phyloP scores from a whole-genome alignment of 2,888 invertebrate genomes.

The Drosophila vallismaia region DNA sequence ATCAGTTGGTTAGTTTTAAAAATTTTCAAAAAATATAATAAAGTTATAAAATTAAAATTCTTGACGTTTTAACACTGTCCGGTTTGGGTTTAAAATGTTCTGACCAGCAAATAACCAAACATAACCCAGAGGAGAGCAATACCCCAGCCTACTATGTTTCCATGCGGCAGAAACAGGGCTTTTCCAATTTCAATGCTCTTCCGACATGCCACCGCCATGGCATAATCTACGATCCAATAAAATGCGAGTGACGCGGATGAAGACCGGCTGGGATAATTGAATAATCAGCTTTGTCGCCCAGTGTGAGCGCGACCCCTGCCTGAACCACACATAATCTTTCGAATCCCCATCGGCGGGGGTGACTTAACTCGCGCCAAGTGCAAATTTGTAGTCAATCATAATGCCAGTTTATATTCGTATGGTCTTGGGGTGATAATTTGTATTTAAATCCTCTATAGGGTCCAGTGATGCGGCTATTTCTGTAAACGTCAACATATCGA shows the following conservation, averaged over 20 bases:
- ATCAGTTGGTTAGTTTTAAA: neutral
- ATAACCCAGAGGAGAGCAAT: neutral
- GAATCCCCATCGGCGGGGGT: slow-evolving; percentile 2
- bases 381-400: slow-evolving; percentile 70
- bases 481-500: slow-evolving; percentile 30
- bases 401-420: slow-evolving; percentile 39
- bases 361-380: slow-evolving; percentile 38
- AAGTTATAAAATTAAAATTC: neutral
- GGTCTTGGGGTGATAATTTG: slow-evolving; percentile 51
- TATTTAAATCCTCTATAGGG: slow-evolving; percentile 33
- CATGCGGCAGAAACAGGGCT: slow-evolving; percentile 32
- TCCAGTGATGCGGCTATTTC: slow-evolving; percentile 41
- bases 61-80: neutral
- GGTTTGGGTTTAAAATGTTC: too few relatives aligned
- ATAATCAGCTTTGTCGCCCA: slow-evolving; percentile 72
- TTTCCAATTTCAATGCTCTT: slow-evolving; percentile 42
- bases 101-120: neutral
- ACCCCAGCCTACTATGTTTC: slow-evolving; percentile 29
- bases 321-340: neutral
- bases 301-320: slow-evolving; percentile 44
- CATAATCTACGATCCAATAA: slow-evolving; percentile 65
- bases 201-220: slow-evolving; percentile 34
- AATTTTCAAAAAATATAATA: neutral
- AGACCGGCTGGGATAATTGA: slow-evolving; percentile 74
- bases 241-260: slow-evolving; percentile 61